Conservation (phyloP, 2,888 invertebrate species). For the Chrysopilus asiliformis region DNA sequence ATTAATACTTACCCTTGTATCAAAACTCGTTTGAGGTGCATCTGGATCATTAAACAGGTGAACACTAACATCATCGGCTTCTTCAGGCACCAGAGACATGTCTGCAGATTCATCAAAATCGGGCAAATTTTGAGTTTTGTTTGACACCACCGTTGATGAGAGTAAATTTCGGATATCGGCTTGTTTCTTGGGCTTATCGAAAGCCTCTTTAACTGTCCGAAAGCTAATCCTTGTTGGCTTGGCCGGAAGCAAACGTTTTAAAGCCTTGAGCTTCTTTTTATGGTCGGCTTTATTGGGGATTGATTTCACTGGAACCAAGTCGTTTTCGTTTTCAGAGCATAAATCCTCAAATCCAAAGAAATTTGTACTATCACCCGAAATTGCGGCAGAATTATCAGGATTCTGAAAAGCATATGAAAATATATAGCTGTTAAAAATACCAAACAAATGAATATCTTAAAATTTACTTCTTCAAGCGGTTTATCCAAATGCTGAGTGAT, state of each 20-base stretch:
- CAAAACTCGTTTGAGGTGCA: constrained; percentile 24
- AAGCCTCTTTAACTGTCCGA: constrained; percentile 17
- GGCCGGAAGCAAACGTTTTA: constrained; percentile 21
- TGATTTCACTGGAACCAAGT: constrained; percentile 1
- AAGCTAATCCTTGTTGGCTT: constrained; percentile 4
- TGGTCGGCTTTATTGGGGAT: constrained; percentile 15
- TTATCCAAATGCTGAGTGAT: too few species aligned
- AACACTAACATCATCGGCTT: constrained; percentile 11
- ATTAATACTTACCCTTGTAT: constrained; percentile 20
- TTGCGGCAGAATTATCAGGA: too few species aligned
- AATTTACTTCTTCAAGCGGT: too few species aligned
- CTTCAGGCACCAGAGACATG: neutral
- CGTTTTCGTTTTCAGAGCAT: constrained; percentile 14
- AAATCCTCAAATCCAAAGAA: constrained; percentile 24
- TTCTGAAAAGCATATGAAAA: too few species aligned
- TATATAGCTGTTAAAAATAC: too few species aligned
- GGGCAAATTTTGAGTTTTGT: too few species aligned
- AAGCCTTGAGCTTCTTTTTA: constrained; percentile 20
- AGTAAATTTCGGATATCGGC: constrained; percentile 24
- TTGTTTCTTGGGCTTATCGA: constrained; percentile 16
- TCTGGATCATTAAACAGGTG: constrained; percentile 24
- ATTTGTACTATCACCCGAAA: constrained; percentile 11
- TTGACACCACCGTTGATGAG: too few species aligned
- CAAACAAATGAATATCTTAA: too few species aligned
- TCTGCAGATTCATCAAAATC: neutral